phyloP scores from a whole-genome alignment of 2,888 invertebrate species.

The Caenorhabditis imperialis region DNA sequence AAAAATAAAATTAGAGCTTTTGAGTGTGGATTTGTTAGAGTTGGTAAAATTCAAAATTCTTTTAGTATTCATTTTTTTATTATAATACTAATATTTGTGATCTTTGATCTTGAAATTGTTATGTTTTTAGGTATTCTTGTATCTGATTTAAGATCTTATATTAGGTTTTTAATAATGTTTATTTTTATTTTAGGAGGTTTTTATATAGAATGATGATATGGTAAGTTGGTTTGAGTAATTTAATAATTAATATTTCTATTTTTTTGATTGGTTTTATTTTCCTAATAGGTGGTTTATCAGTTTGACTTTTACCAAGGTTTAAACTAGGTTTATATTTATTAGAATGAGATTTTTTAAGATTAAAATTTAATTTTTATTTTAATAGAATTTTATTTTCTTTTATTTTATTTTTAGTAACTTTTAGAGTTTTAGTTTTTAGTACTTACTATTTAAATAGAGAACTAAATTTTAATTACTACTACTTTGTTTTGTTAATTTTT shows the following conservation, averaged over 20 bases:
- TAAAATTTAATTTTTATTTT: slow-evolving; percentile 70
- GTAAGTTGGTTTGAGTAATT: slow-evolving; percentile 67
- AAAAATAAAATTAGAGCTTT: slow-evolving; percentile 63
- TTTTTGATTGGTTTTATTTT: slow-evolving; percentile 63
- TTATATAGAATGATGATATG: slow-evolving; percentile 70
- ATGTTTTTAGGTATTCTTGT: slow-evolving; percentile 66
- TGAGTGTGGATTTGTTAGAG: slow-evolving; percentile 66
- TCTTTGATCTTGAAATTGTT: slow-evolving; percentile 68
- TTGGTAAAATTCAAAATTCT: slow-evolving; percentile 66
- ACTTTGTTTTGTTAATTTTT: slow-evolving; percentile 67
- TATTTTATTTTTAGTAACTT: slow-evolving; percentile 67
- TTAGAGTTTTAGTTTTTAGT: slow-evolving; percentile 65
- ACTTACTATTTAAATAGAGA: slow-evolving; percentile 66
- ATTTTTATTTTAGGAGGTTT: slow-evolving; percentile 68
- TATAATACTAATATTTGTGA: slow-evolving; percentile 66
- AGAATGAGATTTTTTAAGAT: slow-evolving; percentile 65
- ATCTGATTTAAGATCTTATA: slow-evolving; percentile 58
- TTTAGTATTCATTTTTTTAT: slow-evolving; percentile 71
- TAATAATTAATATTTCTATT: slow-evolving; percentile 68
- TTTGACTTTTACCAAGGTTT: slow-evolving; percentile 46
- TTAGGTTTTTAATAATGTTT: slow-evolving; percentile 63
- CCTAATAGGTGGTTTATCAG: slow-evolving; percentile 50
- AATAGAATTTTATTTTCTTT: slow-evolving; percentile 68
- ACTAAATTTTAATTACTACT: slow-evolving; percentile 68
- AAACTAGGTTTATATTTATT: slow-evolving; percentile 82